Evolutionary conservation across 2,888 invertebrate genomes (phyloP).

Genomic region (Drosophila colorata): DNA sequence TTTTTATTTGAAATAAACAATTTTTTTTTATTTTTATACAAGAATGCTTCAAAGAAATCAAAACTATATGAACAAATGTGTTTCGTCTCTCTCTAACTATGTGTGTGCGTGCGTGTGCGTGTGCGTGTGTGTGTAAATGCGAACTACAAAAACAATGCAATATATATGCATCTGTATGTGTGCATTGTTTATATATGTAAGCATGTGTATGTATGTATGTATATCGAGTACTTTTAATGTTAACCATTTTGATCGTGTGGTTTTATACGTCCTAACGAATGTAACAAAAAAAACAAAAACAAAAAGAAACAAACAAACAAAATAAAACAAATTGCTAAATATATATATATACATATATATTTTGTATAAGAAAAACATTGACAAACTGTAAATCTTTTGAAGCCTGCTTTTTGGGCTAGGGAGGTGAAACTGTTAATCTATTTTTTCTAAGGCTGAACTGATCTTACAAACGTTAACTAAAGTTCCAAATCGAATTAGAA

Average conservation of each 20-base stretch:
- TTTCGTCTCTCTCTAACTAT: constrained; percentile 12
- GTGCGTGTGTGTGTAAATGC: constrained; percentile 26
- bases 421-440: not conserved
- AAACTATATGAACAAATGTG: constrained; percentile 27
- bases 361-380: constrained; percentile 62
- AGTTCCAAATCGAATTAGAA: no score
- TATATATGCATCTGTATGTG: constrained; percentile 6
- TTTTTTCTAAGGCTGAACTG: not conserved
- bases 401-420: constrained; percentile 4
- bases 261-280: constrained; percentile 60
- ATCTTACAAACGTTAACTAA: no score
- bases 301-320: constrained; percentile 25
- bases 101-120: no score
- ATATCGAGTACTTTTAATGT: constrained; percentile 43
- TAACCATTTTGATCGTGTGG: constrained; percentile 53
- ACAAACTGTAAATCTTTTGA: constrained; percentile 19
- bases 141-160: constrained; percentile 24
- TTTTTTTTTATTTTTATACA: constrained; percentile 74
- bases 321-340: constrained; percentile 49
- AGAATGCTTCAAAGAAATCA: constrained; percentile 36
- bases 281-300: constrained; percentile 38
- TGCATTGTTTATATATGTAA: constrained; percentile 5
- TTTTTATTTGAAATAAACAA: constrained; percentile 57
- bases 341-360: constrained; percentile 42
- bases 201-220: not conserved